Conservation (phyloP, 2,888 invertebrate genomes). For the Pterobdella sp. region DNA sequence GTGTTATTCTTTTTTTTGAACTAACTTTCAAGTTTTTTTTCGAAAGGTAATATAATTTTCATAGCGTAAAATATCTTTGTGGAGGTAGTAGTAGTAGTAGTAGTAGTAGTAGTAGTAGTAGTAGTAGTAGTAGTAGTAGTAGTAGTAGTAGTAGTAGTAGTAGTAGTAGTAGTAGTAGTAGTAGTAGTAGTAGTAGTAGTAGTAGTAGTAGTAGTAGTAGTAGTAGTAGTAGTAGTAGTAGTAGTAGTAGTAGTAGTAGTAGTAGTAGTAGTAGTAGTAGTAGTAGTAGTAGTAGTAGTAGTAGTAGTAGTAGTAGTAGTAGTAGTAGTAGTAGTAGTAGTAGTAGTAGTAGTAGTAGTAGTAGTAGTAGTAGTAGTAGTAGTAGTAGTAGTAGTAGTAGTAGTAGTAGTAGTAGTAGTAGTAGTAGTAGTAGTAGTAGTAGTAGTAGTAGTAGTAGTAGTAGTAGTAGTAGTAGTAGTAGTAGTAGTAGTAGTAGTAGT, state of each 20-base stretch:
- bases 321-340: slow-evolving; percentile 15
- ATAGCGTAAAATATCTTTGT: no score
- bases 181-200: slow-evolving; percentile 16
- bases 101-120: background rate
- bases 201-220: slow-evolving; percentile 16
- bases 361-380: slow-evolving; percentile 16
- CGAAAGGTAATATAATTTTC: no score
- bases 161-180: slow-evolving; percentile 15
- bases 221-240: slow-evolving; percentile 13
- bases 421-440: slow-evolving; percentile 11
- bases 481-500: slow-evolving; percentile 16
- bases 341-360: slow-evolving; percentile 15
- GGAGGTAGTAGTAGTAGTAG: background rate
- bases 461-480: slow-evolving; percentile 15
- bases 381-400: slow-evolving; percentile 16
- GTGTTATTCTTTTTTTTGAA: no score
- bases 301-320: slow-evolving; percentile 10
- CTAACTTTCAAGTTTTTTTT: no score
- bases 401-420: slow-evolving; percentile 13
- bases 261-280: slow-evolving; percentile 16
- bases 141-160: slow-evolving; percentile 13
- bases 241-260: slow-evolving; percentile 16
- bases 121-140: slow-evolving; percentile 12
- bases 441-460: slow-evolving; percentile 14
- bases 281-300: slow-evolving; percentile 15